Conservation (phyloP, 2,797 vertebrate species). For the Coluber constrictor region DNA sequence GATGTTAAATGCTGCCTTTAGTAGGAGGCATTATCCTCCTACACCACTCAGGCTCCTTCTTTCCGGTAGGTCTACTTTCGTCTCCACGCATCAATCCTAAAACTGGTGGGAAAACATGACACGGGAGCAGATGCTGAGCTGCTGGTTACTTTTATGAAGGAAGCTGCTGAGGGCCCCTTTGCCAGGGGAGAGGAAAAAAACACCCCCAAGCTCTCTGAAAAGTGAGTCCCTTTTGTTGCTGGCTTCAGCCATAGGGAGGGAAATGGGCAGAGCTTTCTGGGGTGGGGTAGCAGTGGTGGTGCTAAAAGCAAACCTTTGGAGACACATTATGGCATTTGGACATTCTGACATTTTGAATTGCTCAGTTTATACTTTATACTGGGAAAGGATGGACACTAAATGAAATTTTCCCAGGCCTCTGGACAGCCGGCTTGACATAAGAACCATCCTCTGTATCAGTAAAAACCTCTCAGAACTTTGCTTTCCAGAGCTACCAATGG, state of each 20-base stretch:
- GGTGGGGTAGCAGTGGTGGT: neutral
- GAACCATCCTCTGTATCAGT: neutral
- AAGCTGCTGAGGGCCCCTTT: conserved; percentile 90
- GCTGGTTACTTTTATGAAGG: conserved; percentile 86
- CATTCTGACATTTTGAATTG: neutral
- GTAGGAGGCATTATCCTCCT: too few species aligned
- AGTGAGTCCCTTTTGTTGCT: conserved; percentile 75
- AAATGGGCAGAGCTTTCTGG: too few species aligned
- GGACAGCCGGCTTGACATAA: neutral
- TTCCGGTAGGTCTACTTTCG: conserved; percentile 87
- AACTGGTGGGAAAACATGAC: conserved; percentile 81
- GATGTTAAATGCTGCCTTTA: too few species aligned
- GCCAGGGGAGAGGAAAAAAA: conserved; percentile 96
- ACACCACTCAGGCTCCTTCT: neutral
- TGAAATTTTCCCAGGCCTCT: neutral
- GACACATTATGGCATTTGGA: neutral
- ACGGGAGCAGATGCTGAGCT: conserved; percentile 82
- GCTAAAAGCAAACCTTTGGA: neutral
- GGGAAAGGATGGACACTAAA: neutral
- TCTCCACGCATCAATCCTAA: conserved; percentile 90
- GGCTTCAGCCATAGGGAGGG: neutral
- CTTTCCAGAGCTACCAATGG: neutral
- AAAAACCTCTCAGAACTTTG: neutral
- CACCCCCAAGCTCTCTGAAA: conserved; percentile 85
- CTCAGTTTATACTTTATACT: neutral